Percentiles rank a stretch among this genome's conserved stretches.
These are phyloP conservation scores for Vidua chalybeata DNA, from an alignment of 2,113 vertebrate genomes.

Conservation along the genomic window DNA sequence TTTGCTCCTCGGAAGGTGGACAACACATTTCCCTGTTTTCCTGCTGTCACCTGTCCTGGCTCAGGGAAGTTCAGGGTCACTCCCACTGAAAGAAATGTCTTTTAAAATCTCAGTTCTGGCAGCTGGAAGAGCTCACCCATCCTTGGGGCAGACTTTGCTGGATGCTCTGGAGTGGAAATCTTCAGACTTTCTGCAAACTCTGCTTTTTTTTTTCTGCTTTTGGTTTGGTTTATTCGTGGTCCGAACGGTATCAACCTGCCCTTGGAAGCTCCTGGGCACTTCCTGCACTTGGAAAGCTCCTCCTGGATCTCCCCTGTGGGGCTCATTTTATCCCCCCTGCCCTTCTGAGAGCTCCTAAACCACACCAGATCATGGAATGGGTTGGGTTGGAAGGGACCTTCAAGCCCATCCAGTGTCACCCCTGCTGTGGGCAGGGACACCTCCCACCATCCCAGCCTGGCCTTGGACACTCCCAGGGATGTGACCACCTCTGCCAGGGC, in stretches of 20 bases:
- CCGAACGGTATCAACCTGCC: rapidly evolving
- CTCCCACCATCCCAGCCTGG: not conserved
- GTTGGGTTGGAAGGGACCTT: not conserved
- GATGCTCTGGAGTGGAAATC: not conserved
- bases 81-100: not conserved
- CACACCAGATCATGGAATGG: not conserved
- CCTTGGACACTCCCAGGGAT: not conserved
- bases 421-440: not conserved
- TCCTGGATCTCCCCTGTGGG: not conserved
- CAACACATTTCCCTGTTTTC: not conserved
- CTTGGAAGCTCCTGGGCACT: not conserved
- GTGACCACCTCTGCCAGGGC: not conserved
- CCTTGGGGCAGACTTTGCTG: rapidly evolving
- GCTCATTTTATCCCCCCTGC: not conserved
- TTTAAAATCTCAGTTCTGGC: not conserved
- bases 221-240: not conserved
- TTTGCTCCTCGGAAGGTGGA: not conserved
- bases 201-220: not conserved
- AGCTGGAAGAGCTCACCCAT: not conserved
- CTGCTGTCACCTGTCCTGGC: not conserved
- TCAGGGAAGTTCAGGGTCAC: not conserved
- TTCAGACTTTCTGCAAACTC: not conserved
- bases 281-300: not conserved
- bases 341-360: not conserved
- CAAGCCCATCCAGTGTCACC: not conserved